Conservation (phyloP, 2,888 invertebrate genomes). For the Acanthococcus lagerstroemiae region DNA sequence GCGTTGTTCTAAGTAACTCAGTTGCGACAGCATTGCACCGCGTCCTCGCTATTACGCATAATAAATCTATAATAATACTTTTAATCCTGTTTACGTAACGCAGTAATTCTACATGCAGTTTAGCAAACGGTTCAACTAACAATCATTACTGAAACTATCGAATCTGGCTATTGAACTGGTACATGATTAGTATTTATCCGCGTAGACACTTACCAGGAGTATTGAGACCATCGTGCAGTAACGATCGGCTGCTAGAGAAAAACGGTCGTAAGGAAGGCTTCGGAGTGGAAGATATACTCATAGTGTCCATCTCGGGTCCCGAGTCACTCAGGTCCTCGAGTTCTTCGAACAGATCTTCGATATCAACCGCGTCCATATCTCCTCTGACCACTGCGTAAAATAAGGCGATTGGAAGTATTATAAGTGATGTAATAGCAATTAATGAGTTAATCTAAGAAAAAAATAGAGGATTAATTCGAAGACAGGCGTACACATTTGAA, state of each 20-base stretch:
- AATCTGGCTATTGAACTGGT: no score
- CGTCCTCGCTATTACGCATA: no score
- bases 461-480: no score
- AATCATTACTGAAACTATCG: not conserved
- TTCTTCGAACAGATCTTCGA: slow-evolving; percentile 91
- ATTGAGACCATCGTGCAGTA: slow-evolving; percentile 46
- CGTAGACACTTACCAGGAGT: slow-evolving; percentile 22
- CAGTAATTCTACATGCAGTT: slow-evolving; percentile 14
- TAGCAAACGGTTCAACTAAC: slow-evolving; percentile 4
- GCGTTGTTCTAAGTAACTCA: no score
- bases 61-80: no score
- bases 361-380: slow-evolving; percentile 60
- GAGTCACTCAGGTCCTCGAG: slow-evolving; percentile 92
- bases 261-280: slow-evolving; percentile 92
- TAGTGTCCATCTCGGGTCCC: slow-evolving; percentile 87
- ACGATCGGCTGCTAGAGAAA: slow-evolving; percentile 81
- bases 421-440: no score
- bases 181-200: no score
- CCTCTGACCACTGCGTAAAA: slow-evolving; percentile 47
- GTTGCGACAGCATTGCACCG: no score
- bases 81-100: no score
- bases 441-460: no score
- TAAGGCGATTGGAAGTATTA: no score
- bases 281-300: slow-evolving; percentile 93
- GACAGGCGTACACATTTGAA: no score